These are phyloP conservation scores for Camponotus vicinus DNA, from an alignment of 1,140 invertebrate genomes.

Conservation along the genomic window DNA sequence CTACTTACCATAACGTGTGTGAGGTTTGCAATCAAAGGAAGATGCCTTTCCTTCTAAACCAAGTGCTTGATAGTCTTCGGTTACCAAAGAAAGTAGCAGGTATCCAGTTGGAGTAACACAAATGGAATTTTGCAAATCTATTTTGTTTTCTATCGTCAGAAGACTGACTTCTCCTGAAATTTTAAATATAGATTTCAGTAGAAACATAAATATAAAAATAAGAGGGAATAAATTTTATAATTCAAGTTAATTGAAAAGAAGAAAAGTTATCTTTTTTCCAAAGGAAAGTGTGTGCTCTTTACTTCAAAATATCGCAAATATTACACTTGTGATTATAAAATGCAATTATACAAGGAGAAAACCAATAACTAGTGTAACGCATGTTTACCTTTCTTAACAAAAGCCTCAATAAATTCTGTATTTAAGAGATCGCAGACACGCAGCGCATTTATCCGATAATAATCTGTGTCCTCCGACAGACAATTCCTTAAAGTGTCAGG, in stretches of 20 bases:
- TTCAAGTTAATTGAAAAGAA: background rate
- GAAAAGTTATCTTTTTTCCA: background rate
- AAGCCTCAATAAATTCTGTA: slow-evolving; percentile 86
- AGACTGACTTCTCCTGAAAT: slow-evolving; percentile 85
- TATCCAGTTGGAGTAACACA: slow-evolving; percentile 85
- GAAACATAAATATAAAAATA: slow-evolving; percentile 21
- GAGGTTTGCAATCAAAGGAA: slow-evolving; percentile 82
- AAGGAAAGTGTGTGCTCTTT: background rate
- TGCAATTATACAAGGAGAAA: background rate
- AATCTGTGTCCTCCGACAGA: slow-evolving; percentile 86
- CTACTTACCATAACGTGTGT: slow-evolving; percentile 86
- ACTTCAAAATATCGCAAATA: background rate
- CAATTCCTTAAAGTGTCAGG: slow-evolving; percentile 81
- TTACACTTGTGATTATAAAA: background rate
- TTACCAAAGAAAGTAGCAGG: slow-evolving; percentile 85
- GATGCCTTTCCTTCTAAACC: slow-evolving; percentile 87
- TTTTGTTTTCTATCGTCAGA: slow-evolving; percentile 84
- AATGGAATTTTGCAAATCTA: slow-evolving; percentile 86
- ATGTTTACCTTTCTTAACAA: slow-evolving; percentile 85
- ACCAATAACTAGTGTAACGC: background rate
- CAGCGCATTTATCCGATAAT: slow-evolving; percentile 86
- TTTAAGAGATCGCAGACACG: slow-evolving; percentile 84
- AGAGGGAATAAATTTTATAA: background rate
- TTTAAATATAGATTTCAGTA: slow-evolving; percentile 16
- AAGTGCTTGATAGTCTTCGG: slow-evolving; percentile 85